Conservation (phyloP, 2,888 invertebrate species). For the Apamea epomidion region DNA sequence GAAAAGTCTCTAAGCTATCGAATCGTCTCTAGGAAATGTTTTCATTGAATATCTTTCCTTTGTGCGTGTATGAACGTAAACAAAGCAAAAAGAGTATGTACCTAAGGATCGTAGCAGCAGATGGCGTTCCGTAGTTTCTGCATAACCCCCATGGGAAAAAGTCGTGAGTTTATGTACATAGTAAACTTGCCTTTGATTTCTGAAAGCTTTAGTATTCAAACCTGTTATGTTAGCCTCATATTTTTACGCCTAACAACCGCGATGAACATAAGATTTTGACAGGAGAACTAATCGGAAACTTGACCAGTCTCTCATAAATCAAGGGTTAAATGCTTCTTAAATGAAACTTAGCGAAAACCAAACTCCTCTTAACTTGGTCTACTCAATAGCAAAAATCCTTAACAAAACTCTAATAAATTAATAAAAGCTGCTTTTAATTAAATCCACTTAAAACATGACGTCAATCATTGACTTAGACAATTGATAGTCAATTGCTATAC, state of each 20-base stretch:
- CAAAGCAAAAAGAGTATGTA: background rate
- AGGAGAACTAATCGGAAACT: background rate
- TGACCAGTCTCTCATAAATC: background rate
- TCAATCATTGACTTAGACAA: conserved; percentile 32
- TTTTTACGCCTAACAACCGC: too few species aligned
- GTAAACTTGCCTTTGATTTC: background rate
- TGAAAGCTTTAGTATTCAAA: background rate
- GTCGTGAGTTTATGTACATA: background rate
- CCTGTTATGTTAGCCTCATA: background rate
- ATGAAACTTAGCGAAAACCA: background rate
- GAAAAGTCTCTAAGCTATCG: background rate
- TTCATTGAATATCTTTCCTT: background rate
- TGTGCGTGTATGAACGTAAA: background rate
- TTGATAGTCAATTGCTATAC: conserved; percentile 36
- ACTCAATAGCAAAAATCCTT: background rate
- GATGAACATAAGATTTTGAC: background rate
- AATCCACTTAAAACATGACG: conserved; percentile 30
- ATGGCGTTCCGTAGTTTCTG: background rate
- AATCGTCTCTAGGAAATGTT: background rate
- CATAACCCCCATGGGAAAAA: background rate
- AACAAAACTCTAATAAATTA: conserved; percentile 17
- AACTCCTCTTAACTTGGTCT: background rate
- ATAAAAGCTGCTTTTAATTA: conserved; percentile 37
- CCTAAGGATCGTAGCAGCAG: background rate
- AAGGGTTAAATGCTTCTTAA: background rate